These are phyloP conservation scores for Microvelia longipes DNA, from an alignment of 1,140 invertebrate species.

Conservation along the genomic window DNA sequence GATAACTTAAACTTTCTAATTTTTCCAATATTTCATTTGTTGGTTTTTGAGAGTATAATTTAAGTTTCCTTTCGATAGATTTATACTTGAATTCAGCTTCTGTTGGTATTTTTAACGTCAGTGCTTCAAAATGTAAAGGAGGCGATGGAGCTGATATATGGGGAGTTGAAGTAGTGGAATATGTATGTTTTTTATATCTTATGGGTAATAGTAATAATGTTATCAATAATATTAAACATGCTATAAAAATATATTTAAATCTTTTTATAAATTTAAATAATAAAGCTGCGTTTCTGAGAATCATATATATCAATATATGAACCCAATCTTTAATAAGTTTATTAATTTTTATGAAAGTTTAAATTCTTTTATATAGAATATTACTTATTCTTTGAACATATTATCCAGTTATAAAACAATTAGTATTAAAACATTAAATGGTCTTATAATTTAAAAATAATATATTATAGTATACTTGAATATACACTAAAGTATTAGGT, in stretches of 20 bases:
- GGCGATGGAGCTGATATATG: not conserved
- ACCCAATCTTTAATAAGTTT: too few relatives aligned
- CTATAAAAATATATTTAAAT: not conserved
- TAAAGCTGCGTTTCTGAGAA: not conserved
- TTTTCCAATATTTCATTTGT: slow-evolving; percentile 14
- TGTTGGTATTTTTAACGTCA: slow-evolving; percentile 11
- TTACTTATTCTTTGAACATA: too few relatives aligned
- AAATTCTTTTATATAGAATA: too few relatives aligned
- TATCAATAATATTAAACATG: slow-evolving; percentile 2
- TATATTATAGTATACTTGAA: too few relatives aligned
- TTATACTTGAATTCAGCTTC: slow-evolving; percentile 17
- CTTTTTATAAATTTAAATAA: not conserved
- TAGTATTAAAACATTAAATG: too few relatives aligned
- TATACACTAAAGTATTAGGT: too few relatives aligned
- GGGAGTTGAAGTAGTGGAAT: not conserved
- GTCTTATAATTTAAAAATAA: too few relatives aligned
- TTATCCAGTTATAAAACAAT: too few relatives aligned
- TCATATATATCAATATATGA: not conserved
- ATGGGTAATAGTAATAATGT: not conserved
- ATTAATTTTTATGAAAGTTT: too few relatives aligned
- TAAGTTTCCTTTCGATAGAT: slow-evolving; percentile 19
- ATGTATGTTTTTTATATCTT: not conserved
- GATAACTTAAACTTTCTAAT: slow-evolving; percentile 1
- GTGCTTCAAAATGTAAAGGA: not conserved
- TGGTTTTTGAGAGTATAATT: slow-evolving; percentile 16